Evolutionary conservation across 1,140 invertebrate genomes (phyloP), one percentile per base, ranked within the genome.

Genomic region (Andricus grossulariae): DNA sequence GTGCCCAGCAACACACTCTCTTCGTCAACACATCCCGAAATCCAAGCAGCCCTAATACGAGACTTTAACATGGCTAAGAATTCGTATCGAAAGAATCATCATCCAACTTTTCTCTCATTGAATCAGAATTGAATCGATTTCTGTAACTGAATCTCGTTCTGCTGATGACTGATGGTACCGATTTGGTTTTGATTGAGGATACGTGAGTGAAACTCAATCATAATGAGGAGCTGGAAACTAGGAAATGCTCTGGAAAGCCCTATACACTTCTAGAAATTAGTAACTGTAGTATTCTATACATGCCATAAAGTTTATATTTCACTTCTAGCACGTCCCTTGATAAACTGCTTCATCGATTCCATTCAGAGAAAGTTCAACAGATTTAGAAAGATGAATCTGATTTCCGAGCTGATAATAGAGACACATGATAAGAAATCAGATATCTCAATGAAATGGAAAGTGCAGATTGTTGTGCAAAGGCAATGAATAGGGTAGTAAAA

Each of bases 1-100:
- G 60, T 66, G 60, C 60, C 25, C 25, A 66, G n/a, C 60, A 32
- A 16, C 57, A 80, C 73, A 57, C 72, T 71, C 15, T 21, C 7
- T 12, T 18, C 11, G 52, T 70, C 50, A 49, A 39, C 57, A 60
- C 39, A 71, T 39, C 18, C 52, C n/a, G 60, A 72, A 25, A 39
- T 51, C 25, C 16, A 54, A 73, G 25, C 60, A 66, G 60, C 32
- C 32, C 60, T 66, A 66, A 66, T 66, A 32, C 32, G 60, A 66
- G 60, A 66, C 32, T 66, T 66, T 8, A 66, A 39, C 21, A 32
- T 25, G 57, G 15, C 57, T 32, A 32, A 18, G 32, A 39, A 39
- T 66, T 66, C 25, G 13, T 66, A 45, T 66, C 60, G 57, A 7
- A 66, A 66, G 60, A 66, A 66, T 45, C 60, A 39, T 60, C 57